A percentile compares a stretch with the other conserved stretches of the same genome.
Evolutionary conservation across 2,797 vertebrate genomes (phyloP).

Genomic region (Buphagus erythrorhynchus): DNA sequence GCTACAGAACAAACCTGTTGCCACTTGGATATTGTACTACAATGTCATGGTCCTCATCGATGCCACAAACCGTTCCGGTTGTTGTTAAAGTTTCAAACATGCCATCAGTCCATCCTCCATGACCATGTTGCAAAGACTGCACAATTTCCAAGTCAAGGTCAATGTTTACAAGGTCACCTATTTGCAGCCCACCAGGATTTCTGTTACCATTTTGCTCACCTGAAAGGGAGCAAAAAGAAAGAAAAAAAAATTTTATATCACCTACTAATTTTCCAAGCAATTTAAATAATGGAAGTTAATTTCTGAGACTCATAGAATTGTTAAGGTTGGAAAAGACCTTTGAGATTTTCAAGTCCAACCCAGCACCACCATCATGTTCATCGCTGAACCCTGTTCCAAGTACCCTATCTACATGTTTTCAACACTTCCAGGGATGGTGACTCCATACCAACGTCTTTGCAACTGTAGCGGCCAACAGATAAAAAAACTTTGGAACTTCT

Average conservation of each 20-base stretch:
- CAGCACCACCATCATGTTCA: not conserved
- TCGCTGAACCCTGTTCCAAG: not conserved
- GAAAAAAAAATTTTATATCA: not conserved
- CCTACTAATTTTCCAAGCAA: not conserved
- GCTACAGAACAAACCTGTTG: slow-evolving; percentile 86
- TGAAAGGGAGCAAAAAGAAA: slow-evolving; percentile 53
- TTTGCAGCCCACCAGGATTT: slow-evolving; percentile 96
- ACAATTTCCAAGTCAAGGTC: slow-evolving; percentile 98
- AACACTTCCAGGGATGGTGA: not conserved
- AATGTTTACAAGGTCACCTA: slow-evolving; percentile 97
- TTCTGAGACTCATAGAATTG: not conserved
- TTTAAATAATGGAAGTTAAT: not conserved
- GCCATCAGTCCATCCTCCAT: slow-evolving; percentile 98
- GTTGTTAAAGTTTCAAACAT: slow-evolving; percentile 99
- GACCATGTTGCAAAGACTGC: slow-evolving; percentile 97
- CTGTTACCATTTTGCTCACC: slow-evolving; percentile 98
- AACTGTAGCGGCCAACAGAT: not conserved
- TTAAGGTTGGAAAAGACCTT: not conserved
- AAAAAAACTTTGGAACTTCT: not conserved
- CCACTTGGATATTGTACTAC: slow-evolving; percentile 98
- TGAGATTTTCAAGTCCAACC: not conserved
- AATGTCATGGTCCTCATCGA: slow-evolving; percentile 98
- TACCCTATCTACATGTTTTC: not conserved
- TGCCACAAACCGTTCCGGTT: slow-evolving; percentile 97
- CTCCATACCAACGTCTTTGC: not conserved